These are phyloP conservation scores for Protonibea diacanthus DNA, from an alignment of 2,797 vertebrate genomes.

Conservation along the genomic window DNA sequence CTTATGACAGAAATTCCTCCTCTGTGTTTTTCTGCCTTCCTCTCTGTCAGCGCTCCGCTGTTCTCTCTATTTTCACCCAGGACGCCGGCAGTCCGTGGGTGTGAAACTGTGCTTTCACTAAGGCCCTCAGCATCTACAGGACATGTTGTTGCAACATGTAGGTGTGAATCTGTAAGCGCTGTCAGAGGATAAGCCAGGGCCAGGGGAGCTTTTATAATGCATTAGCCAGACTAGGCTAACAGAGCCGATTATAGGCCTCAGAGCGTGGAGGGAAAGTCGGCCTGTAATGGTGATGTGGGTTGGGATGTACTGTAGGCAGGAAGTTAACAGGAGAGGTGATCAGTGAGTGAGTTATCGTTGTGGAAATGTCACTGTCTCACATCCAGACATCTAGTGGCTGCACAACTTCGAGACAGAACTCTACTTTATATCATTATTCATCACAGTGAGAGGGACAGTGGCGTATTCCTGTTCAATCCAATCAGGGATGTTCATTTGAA, in stretches of 20 bases:
- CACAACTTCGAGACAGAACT: neutral
- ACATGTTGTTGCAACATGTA: constrained; percentile 2
- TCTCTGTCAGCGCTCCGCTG: neutral
- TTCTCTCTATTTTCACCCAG: constrained; percentile 7
- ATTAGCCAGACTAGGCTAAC: constrained; percentile 57
- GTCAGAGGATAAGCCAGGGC: constrained; percentile 45
- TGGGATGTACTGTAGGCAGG: constrained; percentile 7
- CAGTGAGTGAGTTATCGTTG: constrained; percentile 3
- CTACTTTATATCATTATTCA: neutral
- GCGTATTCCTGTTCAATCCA: too few relatives aligned
- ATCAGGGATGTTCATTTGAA: too few relatives aligned
- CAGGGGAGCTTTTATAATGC: constrained; percentile 56
- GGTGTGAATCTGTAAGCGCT: constrained; percentile 37
- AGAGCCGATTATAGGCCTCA: constrained; percentile 61
- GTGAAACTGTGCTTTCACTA: constrained; percentile 2
- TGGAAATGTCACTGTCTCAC: constrained; percentile 5
- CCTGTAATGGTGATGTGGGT: constrained; percentile 30
- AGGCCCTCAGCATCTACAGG: constrained; percentile 30
- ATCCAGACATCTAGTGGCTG: constrained; percentile 47
- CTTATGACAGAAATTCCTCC: constrained; percentile 4
- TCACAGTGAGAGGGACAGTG: too few relatives aligned
- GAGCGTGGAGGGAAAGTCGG: constrained; percentile 3
- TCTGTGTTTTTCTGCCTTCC: neutral
- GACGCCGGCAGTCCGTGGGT: constrained; percentile 32
- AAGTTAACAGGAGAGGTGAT: neutral